Conservation (phyloP, 2,888 invertebrate genomes). For the Craniophora ligustri region DNA sequence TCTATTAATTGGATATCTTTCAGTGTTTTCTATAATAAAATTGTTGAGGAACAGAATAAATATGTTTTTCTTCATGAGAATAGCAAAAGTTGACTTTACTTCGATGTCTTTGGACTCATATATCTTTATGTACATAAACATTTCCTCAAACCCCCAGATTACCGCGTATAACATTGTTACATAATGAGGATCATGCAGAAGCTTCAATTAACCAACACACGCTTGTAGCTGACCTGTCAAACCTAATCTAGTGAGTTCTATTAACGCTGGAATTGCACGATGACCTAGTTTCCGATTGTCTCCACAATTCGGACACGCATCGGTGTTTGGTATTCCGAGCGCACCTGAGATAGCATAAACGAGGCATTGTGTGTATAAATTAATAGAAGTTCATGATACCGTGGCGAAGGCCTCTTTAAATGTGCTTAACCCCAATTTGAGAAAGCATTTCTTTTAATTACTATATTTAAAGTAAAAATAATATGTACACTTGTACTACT, state of each 20-base stretch:
- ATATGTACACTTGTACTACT: slow-evolving; percentile 3
- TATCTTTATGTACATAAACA: neutral
- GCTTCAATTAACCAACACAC: slow-evolving; percentile 24
- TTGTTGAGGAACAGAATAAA: too few species aligned
- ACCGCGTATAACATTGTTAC: neutral
- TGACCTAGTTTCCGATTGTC: slow-evolving; percentile 57
- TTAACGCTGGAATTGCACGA: slow-evolving; percentile 48
- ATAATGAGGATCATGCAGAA: slow-evolving; percentile 19
- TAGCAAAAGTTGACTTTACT: too few species aligned
- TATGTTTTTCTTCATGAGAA: too few species aligned
- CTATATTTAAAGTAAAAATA: slow-evolving; percentile 15
- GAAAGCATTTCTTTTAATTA: slow-evolving; percentile 39
- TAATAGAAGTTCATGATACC: slow-evolving; percentile 39
- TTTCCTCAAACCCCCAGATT: neutral
- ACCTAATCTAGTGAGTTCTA: slow-evolving; percentile 49
- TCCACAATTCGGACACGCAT: slow-evolving; percentile 54
- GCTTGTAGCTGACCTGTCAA: slow-evolving; percentile 35
- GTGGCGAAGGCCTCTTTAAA: slow-evolving; percentile 40
- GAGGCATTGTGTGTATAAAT: slow-evolving; percentile 54
- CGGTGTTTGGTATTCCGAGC: slow-evolving; percentile 50
- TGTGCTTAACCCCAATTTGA: slow-evolving; percentile 15
- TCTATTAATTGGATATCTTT: too few species aligned
- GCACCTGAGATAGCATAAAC: slow-evolving; percentile 57
- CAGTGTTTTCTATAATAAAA: too few species aligned
- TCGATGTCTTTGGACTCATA: neutral